Conservation (phyloP, 1,140 invertebrate genomes). For the Berghia stephanieae region DNA sequence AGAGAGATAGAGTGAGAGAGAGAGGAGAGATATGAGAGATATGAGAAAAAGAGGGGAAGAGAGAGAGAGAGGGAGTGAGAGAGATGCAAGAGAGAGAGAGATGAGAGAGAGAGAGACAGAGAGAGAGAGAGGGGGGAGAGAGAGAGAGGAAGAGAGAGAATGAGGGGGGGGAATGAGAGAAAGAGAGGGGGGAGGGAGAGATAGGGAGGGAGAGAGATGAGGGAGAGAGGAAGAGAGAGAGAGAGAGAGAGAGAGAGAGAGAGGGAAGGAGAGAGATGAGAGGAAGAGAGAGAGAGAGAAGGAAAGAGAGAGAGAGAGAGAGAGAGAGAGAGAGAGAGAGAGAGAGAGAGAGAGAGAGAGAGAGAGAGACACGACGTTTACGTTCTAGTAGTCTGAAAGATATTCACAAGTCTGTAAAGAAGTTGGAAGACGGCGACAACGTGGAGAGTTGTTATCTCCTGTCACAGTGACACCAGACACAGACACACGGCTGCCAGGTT, state of each 20-base stretch:
- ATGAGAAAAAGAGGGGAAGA: not conserved
- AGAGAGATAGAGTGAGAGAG: slow-evolving; percentile 4
- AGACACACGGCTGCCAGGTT: no score
- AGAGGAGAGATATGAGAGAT: no score
- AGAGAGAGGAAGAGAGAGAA: not conserved
- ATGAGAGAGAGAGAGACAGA: slow-evolving; percentile 10
- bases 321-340: not conserved
- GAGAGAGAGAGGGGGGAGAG: not conserved
- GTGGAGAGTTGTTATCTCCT: no score
- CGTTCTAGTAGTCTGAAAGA: no score
- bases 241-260: not conserved
- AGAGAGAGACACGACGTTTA: no score
- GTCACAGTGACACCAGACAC: no score
- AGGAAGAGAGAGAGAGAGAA: no score
- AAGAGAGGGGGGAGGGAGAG: slow-evolving; percentile 1
- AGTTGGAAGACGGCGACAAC: no score
- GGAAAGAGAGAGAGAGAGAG: slow-evolving; percentile 9
- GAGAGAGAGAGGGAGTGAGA: not conserved
- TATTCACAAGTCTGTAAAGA: no score
- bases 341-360: not conserved
- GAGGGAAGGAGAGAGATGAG: slow-evolving; percentile 1
- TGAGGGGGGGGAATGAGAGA: no score
- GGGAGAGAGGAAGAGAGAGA: not conserved
- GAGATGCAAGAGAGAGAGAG: slow-evolving; percentile 5
- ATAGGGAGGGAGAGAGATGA: not conserved